Percentiles rank a stretch among this genome's conserved stretches.
Evolutionary conservation across 2,113 vertebrate genomes (phyloP).

Genomic region (Coturnix japonica): DNA sequence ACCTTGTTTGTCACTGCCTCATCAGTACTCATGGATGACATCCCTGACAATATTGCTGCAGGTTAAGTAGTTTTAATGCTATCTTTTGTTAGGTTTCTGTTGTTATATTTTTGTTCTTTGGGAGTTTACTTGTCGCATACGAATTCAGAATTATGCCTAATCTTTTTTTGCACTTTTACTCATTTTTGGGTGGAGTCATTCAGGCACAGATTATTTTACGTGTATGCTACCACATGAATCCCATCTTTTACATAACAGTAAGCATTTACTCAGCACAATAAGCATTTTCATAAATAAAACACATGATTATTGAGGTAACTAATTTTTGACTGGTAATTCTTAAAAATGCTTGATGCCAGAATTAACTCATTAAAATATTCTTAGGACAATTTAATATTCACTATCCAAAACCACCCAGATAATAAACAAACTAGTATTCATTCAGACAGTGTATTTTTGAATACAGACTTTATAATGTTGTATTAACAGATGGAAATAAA

Average conservation of each 20-base stretch:
- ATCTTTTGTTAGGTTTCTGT: neutral
- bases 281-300: neutral
- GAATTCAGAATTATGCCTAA: neutral
- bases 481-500: neutral
- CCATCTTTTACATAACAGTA: neutral
- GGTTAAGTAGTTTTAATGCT: slow-evolving; percentile 40
- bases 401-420: neutral
- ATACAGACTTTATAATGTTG: neutral
- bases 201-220: neutral
- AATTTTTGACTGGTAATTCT: neutral
- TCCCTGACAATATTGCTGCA: slow-evolving; percentile 34
- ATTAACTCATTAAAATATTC: neutral
- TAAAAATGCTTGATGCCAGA: neutral
- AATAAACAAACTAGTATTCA: neutral
- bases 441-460: slow-evolving; percentile 8
- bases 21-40: slow-evolving; percentile 32
- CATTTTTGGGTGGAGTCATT: neutral
- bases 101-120: neutral
- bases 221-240: neutral
- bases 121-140: neutral
- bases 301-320: neutral
- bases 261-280: neutral
- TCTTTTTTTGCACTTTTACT: neutral
- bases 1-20: slow-evolving; percentile 38
- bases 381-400: neutral